These are phyloP conservation scores for Syngnathus acus DNA, from an alignment of 2,797 vertebrate genomes.

Conservation along the genomic window DNA sequence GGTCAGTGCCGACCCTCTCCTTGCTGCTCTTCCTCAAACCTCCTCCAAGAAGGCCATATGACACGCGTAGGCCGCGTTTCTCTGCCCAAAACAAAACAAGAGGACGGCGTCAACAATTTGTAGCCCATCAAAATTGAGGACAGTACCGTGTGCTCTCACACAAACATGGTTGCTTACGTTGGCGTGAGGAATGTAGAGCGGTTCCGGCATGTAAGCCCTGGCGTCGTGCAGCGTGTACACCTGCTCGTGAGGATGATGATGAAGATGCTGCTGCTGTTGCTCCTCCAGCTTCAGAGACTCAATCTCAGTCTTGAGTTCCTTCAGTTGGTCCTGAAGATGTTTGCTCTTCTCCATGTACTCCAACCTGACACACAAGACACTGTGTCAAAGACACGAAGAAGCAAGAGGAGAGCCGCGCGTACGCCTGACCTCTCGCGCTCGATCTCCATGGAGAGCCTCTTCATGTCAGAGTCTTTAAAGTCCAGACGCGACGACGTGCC, in stretches of 20 bases:
- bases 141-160: too few relatives aligned
- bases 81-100: conserved; percentile 51
- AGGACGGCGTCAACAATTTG: not conserved
- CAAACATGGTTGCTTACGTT: conserved; percentile 57
- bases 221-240: conserved; percentile 67
- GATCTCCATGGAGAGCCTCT: conserved; percentile 89
- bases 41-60: conserved; percentile 78
- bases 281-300: conserved; percentile 86
- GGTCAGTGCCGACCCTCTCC: not conserved
- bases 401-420: not conserved
- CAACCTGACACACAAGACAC: conserved; percentile 56
- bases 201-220: conserved; percentile 61
- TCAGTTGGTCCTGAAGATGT: conserved; percentile 85
- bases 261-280: conserved; percentile 64
- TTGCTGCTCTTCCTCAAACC: conserved; percentile 60
- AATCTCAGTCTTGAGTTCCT: conserved; percentile 87
- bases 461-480: conserved; percentile 88
- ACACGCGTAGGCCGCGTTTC: conserved; percentile 76
- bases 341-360: conserved; percentile 94
- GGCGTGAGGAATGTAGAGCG: conserved; percentile 73
- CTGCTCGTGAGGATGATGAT: conserved; percentile 60
- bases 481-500: conserved; percentile 70
- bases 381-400: not conserved
- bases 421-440: conserved; percentile 79
- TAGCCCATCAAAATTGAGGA: too few relatives aligned